Conservation (phyloP, 1,140 invertebrate species). For the Bombus pyrosoma region DNA sequence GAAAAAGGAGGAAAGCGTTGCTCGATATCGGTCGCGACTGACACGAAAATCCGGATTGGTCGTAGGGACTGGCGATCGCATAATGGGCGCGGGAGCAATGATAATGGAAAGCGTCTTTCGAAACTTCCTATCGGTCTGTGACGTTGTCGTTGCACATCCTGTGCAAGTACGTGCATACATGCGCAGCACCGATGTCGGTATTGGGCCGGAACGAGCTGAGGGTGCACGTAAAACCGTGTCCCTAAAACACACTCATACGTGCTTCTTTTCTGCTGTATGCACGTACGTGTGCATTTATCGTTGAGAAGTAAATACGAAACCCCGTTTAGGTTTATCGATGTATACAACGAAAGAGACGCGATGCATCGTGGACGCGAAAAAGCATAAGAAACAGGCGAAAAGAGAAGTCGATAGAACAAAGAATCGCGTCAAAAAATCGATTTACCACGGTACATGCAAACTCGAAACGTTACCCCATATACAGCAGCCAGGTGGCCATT, state of each 20-base stretch:
- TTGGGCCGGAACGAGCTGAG: conserved; percentile 62
- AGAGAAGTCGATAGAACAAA: rapidly evolving
- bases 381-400: too few relatives aligned
- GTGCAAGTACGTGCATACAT: neutral
- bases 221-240: conserved; percentile 37
- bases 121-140: conserved; percentile 51
- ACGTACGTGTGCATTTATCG: neutral
- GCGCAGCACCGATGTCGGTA: conserved; percentile 52
- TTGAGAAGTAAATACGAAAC: too few relatives aligned
- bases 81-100: conserved; percentile 56
- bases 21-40: conserved; percentile 44
- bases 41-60: conserved; percentile 58
- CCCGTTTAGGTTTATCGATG: too few relatives aligned
- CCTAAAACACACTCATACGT: too few relatives aligned
- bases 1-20: neutral
- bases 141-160: conserved; percentile 6
- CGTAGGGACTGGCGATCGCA: conserved; percentile 46
- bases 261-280: too few relatives aligned
- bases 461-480: too few relatives aligned
- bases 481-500: neutral
- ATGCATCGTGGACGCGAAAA: too few relatives aligned
- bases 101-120: conserved; percentile 62
- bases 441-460: too few relatives aligned
- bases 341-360: rapidly evolving
- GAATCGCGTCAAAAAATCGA: too few relatives aligned